A percentile compares a stretch with the other conserved stretches of the same genome.
phyloP scores from a whole-genome alignment of 2,797 vertebrate species.

The Rhinophrynus dorsalis region DNA sequence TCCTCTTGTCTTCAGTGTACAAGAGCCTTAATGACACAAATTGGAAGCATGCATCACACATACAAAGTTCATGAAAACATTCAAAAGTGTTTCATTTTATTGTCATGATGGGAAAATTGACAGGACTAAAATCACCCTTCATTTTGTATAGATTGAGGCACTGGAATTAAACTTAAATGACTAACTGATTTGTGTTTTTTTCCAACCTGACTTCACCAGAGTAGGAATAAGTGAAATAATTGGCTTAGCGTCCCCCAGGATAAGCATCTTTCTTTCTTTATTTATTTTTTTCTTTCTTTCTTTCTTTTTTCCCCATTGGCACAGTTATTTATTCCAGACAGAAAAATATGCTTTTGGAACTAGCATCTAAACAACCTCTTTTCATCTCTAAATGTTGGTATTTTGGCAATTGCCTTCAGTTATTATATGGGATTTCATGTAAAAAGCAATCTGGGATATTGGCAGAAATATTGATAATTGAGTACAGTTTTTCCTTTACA shows the following conservation, averaged over 20 bases:
- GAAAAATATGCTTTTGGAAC: slow-evolving; percentile 26
- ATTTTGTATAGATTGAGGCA: not conserved
- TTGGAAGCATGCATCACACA: not conserved
- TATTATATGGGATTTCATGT: no score
- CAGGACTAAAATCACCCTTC: no score
- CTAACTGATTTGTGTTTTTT: slow-evolving; percentile 14
- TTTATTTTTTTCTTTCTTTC: no score
- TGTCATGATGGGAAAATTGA: not conserved
- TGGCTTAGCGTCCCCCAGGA: slow-evolving; percentile 1
- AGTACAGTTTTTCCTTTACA: no score
- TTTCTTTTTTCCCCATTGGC: slow-evolving; percentile 35
- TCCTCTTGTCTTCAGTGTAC: no score
- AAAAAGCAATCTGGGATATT: no score
- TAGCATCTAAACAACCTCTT: not conserved
- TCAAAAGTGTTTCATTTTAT: not conserved
- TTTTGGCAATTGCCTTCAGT: no score
- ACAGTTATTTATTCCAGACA: slow-evolving; percentile 4
- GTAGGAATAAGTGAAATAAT: slow-evolving; percentile 30
- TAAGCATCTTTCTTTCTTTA: not conserved
- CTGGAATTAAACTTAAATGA: slow-evolving; percentile 3
- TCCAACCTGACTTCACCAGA: slow-evolving; percentile 6
- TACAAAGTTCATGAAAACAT: not conserved
- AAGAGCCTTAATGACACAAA: not conserved
- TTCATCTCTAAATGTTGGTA: not conserved
- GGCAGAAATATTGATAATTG: no score